Evolutionary conservation across 1,140 invertebrate species (phyloP), one percentile per base, ranked within the genome.

Genomic region (Pseudomyrmex flavicornis): DNA sequence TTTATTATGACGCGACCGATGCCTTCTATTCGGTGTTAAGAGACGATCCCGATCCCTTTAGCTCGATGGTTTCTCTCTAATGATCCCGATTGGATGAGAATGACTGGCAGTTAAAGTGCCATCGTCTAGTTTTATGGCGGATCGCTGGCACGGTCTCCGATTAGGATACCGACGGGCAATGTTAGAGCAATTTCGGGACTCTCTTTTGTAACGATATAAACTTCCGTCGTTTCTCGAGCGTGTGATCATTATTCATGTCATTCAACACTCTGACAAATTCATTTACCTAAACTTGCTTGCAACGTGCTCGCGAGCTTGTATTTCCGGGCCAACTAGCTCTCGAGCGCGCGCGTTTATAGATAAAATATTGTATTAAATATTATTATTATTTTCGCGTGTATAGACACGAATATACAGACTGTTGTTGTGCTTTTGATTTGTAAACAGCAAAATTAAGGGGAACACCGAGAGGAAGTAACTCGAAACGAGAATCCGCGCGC

Each of bases 31-130:
- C 20, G 68, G 56, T 66, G 62, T 75, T 52, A 22, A 22, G 50
- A 61, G 52, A 50, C 46, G 46, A 9, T 20, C 44, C 65, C 59
- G 72, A 35, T 52, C 50, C 3, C 46, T 63, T 58, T 59, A 68
- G 59, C 61, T n/a, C 77, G 62, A 56, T 54, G 86, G 69, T 80
- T 85, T 75, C 63, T 35, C 22, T 83, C 88, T 92, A 92, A 92
- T 90, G 91, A 92, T 82, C 83, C 80, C 74, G 75, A 88, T 86
- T 35, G 91, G 91, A 92, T 91, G 91, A 92, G 86, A 89, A 89
- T 90, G 90, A 89, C 88, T 89, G 86, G 77, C 82, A 89, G 86
- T 92, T 92, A 89, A 92, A 91, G 90, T 85, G 86, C 80, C 77
- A 92, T 92, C 85, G 85, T 80, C 83, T 59, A 83, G 85, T 89